Conservation (phyloP, 1,140 invertebrate species). For the Eurytemora carolleeae region DNA sequence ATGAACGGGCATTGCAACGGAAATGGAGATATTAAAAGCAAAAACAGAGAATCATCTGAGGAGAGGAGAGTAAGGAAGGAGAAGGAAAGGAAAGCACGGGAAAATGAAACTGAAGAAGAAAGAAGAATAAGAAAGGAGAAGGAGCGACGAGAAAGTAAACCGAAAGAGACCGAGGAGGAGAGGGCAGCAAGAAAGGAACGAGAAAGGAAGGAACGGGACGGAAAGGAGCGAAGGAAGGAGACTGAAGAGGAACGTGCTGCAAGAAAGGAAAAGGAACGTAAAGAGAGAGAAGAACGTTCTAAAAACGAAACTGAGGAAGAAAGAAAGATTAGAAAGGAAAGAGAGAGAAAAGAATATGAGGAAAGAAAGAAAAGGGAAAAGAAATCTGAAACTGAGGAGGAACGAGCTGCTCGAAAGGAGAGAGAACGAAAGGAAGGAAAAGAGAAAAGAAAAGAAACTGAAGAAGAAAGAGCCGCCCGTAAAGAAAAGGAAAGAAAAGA, state of each 20-base stretch:
- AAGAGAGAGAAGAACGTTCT: conserved; percentile 9
- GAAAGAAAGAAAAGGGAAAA: conserved; percentile 14
- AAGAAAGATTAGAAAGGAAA: conserved; percentile 6
- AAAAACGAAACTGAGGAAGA: conserved; percentile 15
- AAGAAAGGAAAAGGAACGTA: conserved; percentile 12
- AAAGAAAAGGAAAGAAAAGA: conserved; percentile 11
- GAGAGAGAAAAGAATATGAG: conserved; percentile 9
- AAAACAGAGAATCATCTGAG: conserved; percentile 4
- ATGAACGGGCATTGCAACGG: not conserved
- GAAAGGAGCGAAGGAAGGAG: conserved; percentile 1
- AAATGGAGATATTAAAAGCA: not conserved
- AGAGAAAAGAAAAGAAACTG: conserved; percentile 6
- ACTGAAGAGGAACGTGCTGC: conserved; percentile 9
- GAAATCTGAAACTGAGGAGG: no score
- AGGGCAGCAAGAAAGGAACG: conserved; percentile 5
- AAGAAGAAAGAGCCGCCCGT: conserved; percentile 10
- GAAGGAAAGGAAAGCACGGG: conserved; percentile 6
- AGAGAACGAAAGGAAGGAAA: conserved; percentile 9
- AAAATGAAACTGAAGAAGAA: conserved; percentile 8
- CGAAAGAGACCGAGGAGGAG: conserved; percentile 12
- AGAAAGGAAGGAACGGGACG: conserved; percentile 12
- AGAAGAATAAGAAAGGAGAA: conserved; percentile 12
- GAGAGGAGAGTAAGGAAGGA: conserved; percentile 12
- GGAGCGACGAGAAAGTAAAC: not conserved
- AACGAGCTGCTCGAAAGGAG: conserved; percentile 10